phyloP scores from a whole-genome alignment of 2,797 vertebrate genomes.

The Tolypeutes matacus region DNA sequence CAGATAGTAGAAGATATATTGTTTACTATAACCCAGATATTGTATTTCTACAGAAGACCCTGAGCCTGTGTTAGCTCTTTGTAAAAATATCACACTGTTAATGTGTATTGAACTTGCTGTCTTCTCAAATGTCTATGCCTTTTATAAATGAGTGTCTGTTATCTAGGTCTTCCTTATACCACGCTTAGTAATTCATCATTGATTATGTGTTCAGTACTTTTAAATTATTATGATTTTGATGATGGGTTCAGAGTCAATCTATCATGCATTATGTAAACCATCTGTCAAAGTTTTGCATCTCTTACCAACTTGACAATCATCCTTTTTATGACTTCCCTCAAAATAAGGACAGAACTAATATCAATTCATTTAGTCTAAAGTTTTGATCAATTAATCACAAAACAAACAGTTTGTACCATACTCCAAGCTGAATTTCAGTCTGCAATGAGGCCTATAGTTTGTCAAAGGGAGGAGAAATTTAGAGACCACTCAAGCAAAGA shows the following conservation, averaged over 20 bases:
- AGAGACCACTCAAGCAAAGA: neutral
- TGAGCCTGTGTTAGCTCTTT: neutral
- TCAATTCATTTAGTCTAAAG: slow-evolving; percentile 18
- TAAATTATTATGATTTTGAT: neutral
- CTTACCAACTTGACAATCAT: neutral
- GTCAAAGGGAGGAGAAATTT: neutral
- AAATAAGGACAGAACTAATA: neutral
- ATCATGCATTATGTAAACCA: neutral
- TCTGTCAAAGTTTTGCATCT: neutral
- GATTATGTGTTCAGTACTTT: neutral
- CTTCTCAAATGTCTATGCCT: neutral
- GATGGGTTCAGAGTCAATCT: neutral
- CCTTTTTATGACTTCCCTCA: neutral
- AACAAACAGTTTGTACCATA: neutral
- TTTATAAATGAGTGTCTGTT: neutral
- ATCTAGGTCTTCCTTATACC: neutral
- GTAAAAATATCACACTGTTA: neutral
- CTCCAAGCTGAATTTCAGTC: neutral
- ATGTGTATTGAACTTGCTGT: neutral
- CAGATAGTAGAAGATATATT: neutral
- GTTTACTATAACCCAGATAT: neutral
- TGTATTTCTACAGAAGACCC: neutral
- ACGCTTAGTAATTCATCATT: neutral
- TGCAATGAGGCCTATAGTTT: neutral
- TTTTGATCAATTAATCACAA: neutral